Evolutionary conservation across 2,797 vertebrate species (phyloP), one percentile per base, ranked within the genome.

Genomic region (Clarias fuscus): DNA sequence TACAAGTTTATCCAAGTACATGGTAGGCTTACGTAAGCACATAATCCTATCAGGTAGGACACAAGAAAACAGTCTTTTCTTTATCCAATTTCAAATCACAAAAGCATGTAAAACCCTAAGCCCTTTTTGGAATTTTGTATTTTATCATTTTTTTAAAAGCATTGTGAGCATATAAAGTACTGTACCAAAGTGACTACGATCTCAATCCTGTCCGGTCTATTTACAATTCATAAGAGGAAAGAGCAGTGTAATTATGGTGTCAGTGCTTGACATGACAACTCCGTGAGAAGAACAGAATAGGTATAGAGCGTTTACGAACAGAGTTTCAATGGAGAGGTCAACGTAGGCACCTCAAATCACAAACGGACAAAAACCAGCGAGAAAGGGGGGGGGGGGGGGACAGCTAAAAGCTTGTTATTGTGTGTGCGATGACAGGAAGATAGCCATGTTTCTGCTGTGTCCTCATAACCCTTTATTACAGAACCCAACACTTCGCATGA

Each of bases 221-320:
- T 84, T 82, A 84, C 70, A 75, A 85, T 88, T 82, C 65, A 86
- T n/a, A 86, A 73, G 59, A 80, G 79, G 43, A 84, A 84, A 72
- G 30, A 80, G 82, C 7, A 13, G 72, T 27, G 77, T 88, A 89
- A 89, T 87, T 86, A 89, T 20, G 0, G 87, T 72, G 84, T 76
- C 88, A 65, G 85, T 85, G 79, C 75, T 83, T 71, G 84, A 88
- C 73, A 81, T 85, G 87, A 53, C 62, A 83, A 85, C 83, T 83
- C 71, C n/a, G 22, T 86, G 59, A 88, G 86, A 48, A 73, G 68
- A 87, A 53, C 33, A 65, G 18, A 88, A 78, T 61, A 33, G 8
- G 76, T 84, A 62, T 8, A 61, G 86, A 87, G 76, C 81, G 56
- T 43, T 56, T 82, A 86, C 67, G 43, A 80, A 43, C 85, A 76